Evolutionary conservation across 2,113 vertebrate genomes (phyloP).

Genomic region (Nothoprocta perdicaria): DNA sequence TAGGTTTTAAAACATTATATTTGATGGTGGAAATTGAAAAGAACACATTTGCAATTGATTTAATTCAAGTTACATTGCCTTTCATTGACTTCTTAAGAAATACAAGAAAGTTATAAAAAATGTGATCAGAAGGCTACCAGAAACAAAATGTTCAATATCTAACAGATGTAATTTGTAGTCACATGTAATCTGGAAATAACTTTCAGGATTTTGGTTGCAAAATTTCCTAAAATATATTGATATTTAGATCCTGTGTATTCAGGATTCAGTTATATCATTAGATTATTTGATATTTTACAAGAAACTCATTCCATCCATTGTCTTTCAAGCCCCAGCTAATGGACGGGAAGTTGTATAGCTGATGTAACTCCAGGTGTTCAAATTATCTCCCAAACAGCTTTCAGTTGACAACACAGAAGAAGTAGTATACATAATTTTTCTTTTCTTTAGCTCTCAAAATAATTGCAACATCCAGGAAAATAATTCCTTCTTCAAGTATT

Average conservation of each 20-base stretch:
- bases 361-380: background rate
- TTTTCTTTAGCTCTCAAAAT: background rate
- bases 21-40: background rate
- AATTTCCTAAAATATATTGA: background rate
- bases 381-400: background rate
- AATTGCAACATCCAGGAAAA: background rate
- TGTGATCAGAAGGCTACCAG: background rate
- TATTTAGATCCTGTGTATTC: background rate
- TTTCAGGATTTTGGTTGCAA: background rate
- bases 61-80: background rate
- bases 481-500: background rate
- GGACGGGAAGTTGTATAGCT: background rate
- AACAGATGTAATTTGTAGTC: background rate
- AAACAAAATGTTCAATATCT: background rate
- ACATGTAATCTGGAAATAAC: background rate
- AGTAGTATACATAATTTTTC: background rate
- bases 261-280: background rate
- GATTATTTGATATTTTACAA: background rate
- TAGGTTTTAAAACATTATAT: background rate
- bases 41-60: background rate
- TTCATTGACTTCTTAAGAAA: conserved; percentile 2
- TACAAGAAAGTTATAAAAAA: background rate
- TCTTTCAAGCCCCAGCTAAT: background rate
- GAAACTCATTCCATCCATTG: background rate
- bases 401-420: background rate